Base-by-base conservation (phyloP, 2,888 invertebrate genomes). In the Sipunculus nudus region DNA sequence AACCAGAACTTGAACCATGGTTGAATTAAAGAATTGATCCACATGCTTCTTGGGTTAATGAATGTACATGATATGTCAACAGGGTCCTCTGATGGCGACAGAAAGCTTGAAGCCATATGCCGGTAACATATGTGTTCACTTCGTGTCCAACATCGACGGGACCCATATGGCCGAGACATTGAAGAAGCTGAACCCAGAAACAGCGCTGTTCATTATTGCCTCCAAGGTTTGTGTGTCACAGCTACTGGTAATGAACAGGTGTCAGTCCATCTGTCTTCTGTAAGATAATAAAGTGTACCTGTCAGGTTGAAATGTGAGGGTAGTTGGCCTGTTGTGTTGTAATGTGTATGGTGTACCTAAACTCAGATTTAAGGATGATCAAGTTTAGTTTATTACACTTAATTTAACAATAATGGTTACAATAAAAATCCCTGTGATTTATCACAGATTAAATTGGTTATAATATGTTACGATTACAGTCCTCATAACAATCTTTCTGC, bases 91-190 rank as follows among this genome's bases (percentile, higher is more conserved):
- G 47, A 99, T 99, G 99, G 99, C 97, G 43, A 97, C 97, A 0
- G 99, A 99, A 86, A 96, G 98, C 0, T 87, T 99, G 54, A 94
- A 95, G 77, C 92, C 94, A 16, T 84, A 79, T 62, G 96, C 91
- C 79, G 88, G 90, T 75, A 95, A 96, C 1, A 89, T 96, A 3
- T 90, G 90, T 71, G 87, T 90, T 48, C 96, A 99, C 84, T 99
- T 99, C 85, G 96, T 99, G 0, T 98, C 98, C 2, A 99, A 99
- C 84, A 95, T 99, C 77, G 99, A 99, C 86, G 99, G 99, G 47
- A 99, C 99, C 3, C 99, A 99, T 83, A 85, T 99, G 76, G 95
- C 94, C 0, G 96, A 97, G 84, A 92, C 93, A 3, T 86, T 98
- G 63, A 94, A 94, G 80, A 90, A 90, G 70, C 86, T 99, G 29